phyloP scores from a whole-genome alignment of 2,888 invertebrate species.

The Periphyllus acericola region DNA sequence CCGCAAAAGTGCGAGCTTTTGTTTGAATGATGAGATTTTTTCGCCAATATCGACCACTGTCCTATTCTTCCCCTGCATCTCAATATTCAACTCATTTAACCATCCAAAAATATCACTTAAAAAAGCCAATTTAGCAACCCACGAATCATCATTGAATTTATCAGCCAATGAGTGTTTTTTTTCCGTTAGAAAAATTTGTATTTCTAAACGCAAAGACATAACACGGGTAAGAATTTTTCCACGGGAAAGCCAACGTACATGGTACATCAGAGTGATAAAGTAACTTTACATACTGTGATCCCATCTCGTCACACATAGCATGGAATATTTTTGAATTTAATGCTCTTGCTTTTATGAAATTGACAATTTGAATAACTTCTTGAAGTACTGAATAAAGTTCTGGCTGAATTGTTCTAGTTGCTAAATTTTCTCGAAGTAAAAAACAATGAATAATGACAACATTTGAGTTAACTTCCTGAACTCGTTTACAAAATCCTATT shows the following conservation, averaged over 20 bases:
- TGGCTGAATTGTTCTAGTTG: slow-evolving; percentile 2
- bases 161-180: slow-evolving; percentile 29
- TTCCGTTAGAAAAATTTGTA: slow-evolving; percentile 42
- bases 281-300: slow-evolving; percentile 37
- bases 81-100: too few relatives aligned
- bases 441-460: slow-evolving; percentile 43
- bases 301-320: slow-evolving; percentile 42
- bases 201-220: slow-evolving; percentile 8
- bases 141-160: slow-evolving; percentile 17
- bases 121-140: too few relatives aligned
- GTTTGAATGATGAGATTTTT: too few relatives aligned
- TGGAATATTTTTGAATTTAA: slow-evolving; percentile 41
- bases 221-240: not conserved
- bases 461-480: slow-evolving; percentile 23
- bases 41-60: too few relatives aligned
- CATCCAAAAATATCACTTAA: too few relatives aligned
- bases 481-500: slow-evolving; percentile 54
- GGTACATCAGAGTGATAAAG: slow-evolving; percentile 18
- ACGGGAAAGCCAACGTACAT: not conserved
- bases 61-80: too few relatives aligned
- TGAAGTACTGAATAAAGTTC: slow-evolving; percentile 31
- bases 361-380: slow-evolving; percentile 30
- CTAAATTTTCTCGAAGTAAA: slow-evolving; percentile 35
- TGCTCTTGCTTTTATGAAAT: slow-evolving; percentile 32
- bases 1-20: too few relatives aligned